Evolutionary conservation across 2,888 invertebrate species (phyloP), one percentile per base, ranked within the genome.

Genomic region (Euclidia mi): DNA sequence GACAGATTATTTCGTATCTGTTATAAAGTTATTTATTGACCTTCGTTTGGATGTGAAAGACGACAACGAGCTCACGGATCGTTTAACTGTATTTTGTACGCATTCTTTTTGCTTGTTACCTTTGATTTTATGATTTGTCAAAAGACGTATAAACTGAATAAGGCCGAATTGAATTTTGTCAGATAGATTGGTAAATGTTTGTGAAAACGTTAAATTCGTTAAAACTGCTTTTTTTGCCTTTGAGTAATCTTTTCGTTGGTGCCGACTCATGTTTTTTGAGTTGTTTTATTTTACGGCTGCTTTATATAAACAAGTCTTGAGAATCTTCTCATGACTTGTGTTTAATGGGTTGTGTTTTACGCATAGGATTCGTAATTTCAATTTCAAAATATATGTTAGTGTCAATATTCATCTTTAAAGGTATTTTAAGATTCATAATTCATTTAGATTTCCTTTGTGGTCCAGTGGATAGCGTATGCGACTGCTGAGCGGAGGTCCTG

Each of bases 51-150:
- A 59, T 44, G 40, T 37, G 38, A 38, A 56, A 60, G 62, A 57
- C 57, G 70, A 45, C 47, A 28, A 28, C 18, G 10, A 12, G 12
- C 6, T 25, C 11, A 55, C 60, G 76, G 73, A 76, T 75, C 74
- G 64, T 75, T 75, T 65, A 56, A 42, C 37, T 35, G 37, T 46
- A 50, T 63, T 59, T 55, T 40, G 46, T 25, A 46, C 44, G 43
- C 55, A 53, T 45, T 25, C 28, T 55, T 31, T 69, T 62, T 60
- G 56, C 62, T 64, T 52, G 44, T 50, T 29, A 25, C 35, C 42
- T 65, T 52, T 56, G 59, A 62, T 64, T 67, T 63, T 44, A 66
- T 61, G 56, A 59, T 53, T 62, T 47, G 56, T 56, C 45, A 47
- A 49, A 65, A 49, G 42, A 49, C 14, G 25, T 43, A 42, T 41